Base-by-base conservation (phyloP, 2,113 vertebrate genomes). In the Ariopsis seemanni region DNA sequence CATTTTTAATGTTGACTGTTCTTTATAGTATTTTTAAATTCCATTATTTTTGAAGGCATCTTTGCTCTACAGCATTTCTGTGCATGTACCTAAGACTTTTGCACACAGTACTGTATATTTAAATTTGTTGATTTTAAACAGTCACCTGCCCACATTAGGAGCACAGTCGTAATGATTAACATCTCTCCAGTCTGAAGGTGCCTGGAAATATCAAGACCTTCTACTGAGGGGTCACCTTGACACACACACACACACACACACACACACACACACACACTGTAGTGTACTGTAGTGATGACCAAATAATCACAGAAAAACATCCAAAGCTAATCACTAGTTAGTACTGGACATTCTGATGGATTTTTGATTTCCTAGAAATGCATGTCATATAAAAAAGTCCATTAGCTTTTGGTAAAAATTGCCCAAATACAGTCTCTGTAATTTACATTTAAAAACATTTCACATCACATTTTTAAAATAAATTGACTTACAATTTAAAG, bases 91-190 rank as follows among this genome's bases (percentile, higher is more conserved):
- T 42, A 42, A 42, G 0, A 42, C 42, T 42, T 42, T 4, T 42
- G 42, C 42, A 42, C 42, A 42, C 42, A 42, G 42, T 42, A 42
- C n/a, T 53, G 15, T 71, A 62, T 75, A 62, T 82, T 14, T 12
- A 22, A 22, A 48, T 82, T 18, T 34, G 34, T 75, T 48, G 69
- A n/a, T 75, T 60, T 34, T 34, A 1, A 48, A 84, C 10, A 48
- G 62, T 94, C 88, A 99, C 98, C 98, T 93, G 98, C 98, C 98
- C 98, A 99, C 95, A 99, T 97, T 85, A 99, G 95, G 92, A 99
- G 95, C 81, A 99, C 98, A 0, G 97, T 97, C 92, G 97, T 97
- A 0, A 99, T 97, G 91, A 99, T 99, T 89, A 98, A 95, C 78
- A 99, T 97, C 93, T 99, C 98, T 30, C 97, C 98, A 0, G 98